Percentiles rank a stretch among this genome's conserved stretches.
These are phyloP conservation scores for Toxotes lorentzi DNA, from an alignment of 2,797 vertebrate genomes.

Conservation along the genomic window DNA sequence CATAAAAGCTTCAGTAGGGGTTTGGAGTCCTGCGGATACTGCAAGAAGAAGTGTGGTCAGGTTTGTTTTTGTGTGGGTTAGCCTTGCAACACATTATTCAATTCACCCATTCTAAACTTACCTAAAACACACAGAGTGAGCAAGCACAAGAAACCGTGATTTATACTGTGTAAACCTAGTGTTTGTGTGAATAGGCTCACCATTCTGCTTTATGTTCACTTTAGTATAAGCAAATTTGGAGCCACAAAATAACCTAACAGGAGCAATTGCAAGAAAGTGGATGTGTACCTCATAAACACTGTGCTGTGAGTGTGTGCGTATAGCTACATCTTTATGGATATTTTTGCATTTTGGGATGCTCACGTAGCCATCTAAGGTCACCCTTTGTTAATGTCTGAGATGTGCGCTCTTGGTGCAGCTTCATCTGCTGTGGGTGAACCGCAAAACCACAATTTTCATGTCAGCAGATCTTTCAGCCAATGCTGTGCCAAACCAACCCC, in stretches of 20 bases:
- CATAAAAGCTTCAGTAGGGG: conserved; percentile 39
- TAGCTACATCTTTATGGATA: neutral
- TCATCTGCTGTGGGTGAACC: conserved; percentile 61
- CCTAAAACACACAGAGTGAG: conserved; percentile 1
- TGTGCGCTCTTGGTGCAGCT: conserved; percentile 41
- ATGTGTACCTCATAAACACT: neutral
- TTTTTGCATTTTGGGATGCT: conserved; percentile 27
- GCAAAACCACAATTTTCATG: conserved; percentile 62
- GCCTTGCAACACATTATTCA: conserved; percentile 33
- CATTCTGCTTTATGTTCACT: neutral
- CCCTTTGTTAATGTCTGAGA: conserved; percentile 47
- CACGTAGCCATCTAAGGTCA: conserved; percentile 46
- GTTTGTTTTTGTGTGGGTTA: conserved; percentile 42
- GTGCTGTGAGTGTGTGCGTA: neutral
- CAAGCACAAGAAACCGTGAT: neutral
- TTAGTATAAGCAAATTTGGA: neutral
- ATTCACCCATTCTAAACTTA: conserved; percentile 11
- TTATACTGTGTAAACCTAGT: conserved; percentile 12
- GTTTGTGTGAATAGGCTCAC: neutral
- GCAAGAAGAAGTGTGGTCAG: conserved; percentile 31
- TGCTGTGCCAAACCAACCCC: conserved; percentile 67
- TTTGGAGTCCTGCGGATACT: conserved; percentile 43
- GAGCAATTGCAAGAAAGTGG: neutral
- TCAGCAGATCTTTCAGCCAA: conserved; percentile 66
- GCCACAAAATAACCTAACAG: neutral